Evolutionary conservation across 2,113 vertebrate genomes (phyloP), one percentile per base, ranked within the genome.

Genomic region (Callaeas wilsoni): DNA sequence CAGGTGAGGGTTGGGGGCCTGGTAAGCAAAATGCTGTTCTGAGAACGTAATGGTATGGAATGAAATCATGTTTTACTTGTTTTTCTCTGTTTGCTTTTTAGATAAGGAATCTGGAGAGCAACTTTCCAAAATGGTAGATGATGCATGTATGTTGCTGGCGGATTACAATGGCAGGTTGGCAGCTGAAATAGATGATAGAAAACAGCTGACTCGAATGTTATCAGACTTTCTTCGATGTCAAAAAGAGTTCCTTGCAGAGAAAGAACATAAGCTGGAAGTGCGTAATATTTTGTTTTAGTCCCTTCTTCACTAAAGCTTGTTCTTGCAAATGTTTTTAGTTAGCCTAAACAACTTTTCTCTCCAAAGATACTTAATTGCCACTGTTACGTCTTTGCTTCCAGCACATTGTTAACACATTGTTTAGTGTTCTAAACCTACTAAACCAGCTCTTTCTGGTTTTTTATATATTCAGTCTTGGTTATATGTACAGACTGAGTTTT

Each of bases 221-320:
- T 98, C 98, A 4, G 98, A 99, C 95, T 99, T 99, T 97, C 98
- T 99, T 94, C 99, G 99, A 92, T 99, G 98, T 98, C 99, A 99
- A 98, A 99, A 99, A 98, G 99, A 99, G 90, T 98, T 99, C 93
- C 98, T 99, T 97, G 98, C 97, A 98, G 99, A 99, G 98, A 99
- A 99, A 92, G 99, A 99, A 87, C 99, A 99, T 98, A 99, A 99
- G 98, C 98, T 99, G 94, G 99, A 99, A 99, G 99, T 99, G 99
- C 98, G 99, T 99, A 99, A 98, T 96, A 27, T 95, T 97, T 97
- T 96, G 62, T 89, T 97, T 97, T 97, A 95, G 97, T 98, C 88
- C 39, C 92, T 92, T 97, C 86, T 90, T 95, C 73, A 42, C 91
- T 96, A 70, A 90, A 93, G 25, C 47, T 88, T 95, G 79, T 90